Evolutionary conservation across 2,113 vertebrate species (phyloP).

Genomic region (Proterorhinus semilunaris): DNA sequence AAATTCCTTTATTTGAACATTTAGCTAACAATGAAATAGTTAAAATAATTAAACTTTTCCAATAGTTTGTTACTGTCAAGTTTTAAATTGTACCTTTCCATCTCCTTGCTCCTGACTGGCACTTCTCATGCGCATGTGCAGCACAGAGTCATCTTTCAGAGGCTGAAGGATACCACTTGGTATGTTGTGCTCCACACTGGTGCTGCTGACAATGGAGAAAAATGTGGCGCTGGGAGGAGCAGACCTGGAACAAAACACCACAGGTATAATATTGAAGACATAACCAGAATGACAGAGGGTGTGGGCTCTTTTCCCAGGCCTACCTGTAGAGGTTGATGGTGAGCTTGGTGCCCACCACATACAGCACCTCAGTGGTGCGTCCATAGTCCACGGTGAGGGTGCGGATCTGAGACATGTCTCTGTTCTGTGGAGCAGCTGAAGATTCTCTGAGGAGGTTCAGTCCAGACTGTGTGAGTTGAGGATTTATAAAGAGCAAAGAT

Average conservation of each 20-base stretch:
- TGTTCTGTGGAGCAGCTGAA: not conserved
- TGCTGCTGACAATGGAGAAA: slow-evolving; percentile 81
- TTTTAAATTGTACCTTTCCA: slow-evolving; percentile 80
- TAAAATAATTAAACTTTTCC: no score
- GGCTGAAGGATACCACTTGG: slow-evolving; percentile 32
- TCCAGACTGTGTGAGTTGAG: not conserved
- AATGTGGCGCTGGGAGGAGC: slow-evolving; percentile 77
- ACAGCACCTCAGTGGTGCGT: slow-evolving; percentile 23
- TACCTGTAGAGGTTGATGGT: slow-evolving; percentile 67
- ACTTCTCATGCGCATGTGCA: slow-evolving; percentile 78
- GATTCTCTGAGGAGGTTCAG: not conserved
- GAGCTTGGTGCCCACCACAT: slow-evolving; percentile 64
- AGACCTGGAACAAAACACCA: slow-evolving; percentile 67
- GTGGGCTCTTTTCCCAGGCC: not conserved
- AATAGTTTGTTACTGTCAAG: no score
- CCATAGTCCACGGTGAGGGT: slow-evolving; percentile 67
- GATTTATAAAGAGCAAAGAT: not conserved
- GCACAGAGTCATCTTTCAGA: slow-evolving; percentile 62
- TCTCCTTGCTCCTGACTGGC: slow-evolving; percentile 80
- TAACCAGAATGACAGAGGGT: slow-evolving; percentile 42
- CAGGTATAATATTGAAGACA: slow-evolving; percentile 30
- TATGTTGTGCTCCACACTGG: slow-evolving; percentile 68
- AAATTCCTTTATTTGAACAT: no score
- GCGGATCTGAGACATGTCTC: slow-evolving; percentile 50
- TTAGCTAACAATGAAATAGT: no score